Base-by-base conservation (phyloP, 2,113 vertebrate genomes). In the Rhynchopsitta pachyrhyncha region DNA sequence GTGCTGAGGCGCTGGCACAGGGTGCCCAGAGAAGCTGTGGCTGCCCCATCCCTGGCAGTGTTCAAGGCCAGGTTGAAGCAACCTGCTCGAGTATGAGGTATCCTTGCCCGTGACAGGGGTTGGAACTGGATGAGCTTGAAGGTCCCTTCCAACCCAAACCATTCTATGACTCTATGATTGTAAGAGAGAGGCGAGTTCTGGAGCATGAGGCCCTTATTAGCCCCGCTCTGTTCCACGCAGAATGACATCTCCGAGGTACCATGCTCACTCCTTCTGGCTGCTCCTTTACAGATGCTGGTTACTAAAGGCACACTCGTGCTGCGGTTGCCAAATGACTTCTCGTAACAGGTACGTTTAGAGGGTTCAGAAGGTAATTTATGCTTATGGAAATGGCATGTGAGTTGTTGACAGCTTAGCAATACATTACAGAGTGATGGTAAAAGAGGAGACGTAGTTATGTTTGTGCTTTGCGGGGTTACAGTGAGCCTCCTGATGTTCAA, bases 201-300 rank as follows among this genome's bases (percentile, higher is more conserved):
- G 46, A 74, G 41, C 2, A 0, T 29, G 50, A 67, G 71, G 64
- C 33, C 24, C 83, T 74, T 63, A 49, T 80, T 23, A 86, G 42
- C 16, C 31, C 39, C 23, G 37, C 39, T 84, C 64, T 70, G 47
- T 62, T 39, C 17, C 35, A 74, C 37, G 23, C 69, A 39, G 33
- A 92, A 53, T 0, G 0, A 73, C n/a, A 46, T 53, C 28, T 53
- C 76, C 0, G 2, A 57, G 25, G 44, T n/a, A 37, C 41, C 7
- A 1, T 0, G 24, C 41, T 64, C 20, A 2, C 53, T 88, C 27
- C 49, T 50, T 50, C 8, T 62, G 4, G 39, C 47, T 42, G 33
- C 39, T 70, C 60, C 82, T 55, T 17, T 8, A 13, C 13, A 41
- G 46, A 47, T 5, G 14, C 7, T 19, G 31, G 55, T 52, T 71